phyloP scores from a whole-genome alignment of 2,113 vertebrate genomes.

The Dasyornis broadbenti region DNA sequence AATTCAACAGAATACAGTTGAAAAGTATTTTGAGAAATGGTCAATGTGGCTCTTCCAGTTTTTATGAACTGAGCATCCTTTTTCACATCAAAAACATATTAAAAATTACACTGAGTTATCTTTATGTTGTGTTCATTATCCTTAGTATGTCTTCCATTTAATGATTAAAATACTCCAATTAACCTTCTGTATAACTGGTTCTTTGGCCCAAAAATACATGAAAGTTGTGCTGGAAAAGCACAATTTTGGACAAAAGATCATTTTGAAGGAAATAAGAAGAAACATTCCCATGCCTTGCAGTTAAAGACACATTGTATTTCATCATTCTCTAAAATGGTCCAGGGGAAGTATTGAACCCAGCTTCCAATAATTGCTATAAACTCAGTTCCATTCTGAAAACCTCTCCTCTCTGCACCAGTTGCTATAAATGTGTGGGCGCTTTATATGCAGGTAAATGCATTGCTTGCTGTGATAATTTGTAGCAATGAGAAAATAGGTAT shows the following conservation, averaged over 20 bases:
- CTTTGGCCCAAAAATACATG: background rate
- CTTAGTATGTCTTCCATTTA: background rate
- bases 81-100: background rate
- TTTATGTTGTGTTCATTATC: background rate
- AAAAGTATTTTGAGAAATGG: background rate
- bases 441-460: background rate
- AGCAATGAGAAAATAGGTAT: background rate
- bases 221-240: background rate
- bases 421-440: background rate
- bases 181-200: background rate
- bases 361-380: background rate
- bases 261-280: background rate
- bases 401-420: background rate
- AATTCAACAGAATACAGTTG: background rate
- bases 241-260: background rate
- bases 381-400: background rate
- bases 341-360: background rate
- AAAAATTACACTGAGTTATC: background rate
- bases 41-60: background rate
- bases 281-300: background rate
- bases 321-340: background rate
- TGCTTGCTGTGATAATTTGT: background rate
- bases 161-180: background rate
- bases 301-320: background rate
- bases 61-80: background rate